Conservation (phyloP, 2,797 vertebrate genomes). For the Danio choprae region DNA sequence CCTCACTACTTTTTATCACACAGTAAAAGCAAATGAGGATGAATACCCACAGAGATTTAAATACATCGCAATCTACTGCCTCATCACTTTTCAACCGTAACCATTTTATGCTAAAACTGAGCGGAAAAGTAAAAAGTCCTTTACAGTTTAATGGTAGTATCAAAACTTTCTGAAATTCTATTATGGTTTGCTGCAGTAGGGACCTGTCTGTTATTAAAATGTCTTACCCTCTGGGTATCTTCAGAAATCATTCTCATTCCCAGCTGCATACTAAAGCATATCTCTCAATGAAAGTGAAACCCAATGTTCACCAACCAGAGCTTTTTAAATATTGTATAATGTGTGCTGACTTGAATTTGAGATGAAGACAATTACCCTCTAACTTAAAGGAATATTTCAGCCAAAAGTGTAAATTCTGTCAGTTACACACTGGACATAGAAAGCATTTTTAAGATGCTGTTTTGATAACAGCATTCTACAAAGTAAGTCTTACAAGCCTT, state of each 20-base stretch:
- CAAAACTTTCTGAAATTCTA: constrained; percentile 21
- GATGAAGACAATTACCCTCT: neutral
- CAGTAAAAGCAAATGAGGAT: neutral
- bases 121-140: neutral
- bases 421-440: neutral
- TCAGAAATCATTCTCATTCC: constrained; percentile 4
- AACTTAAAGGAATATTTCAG: neutral
- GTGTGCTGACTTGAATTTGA: neutral
- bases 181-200: constrained; percentile 10
- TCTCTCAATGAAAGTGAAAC: neutral
- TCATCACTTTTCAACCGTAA: neutral
- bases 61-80: neutral
- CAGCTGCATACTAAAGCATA: constrained; percentile 24
- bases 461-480: neutral
- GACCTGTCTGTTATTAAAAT: constrained; percentile 17
- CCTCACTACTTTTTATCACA: neutral
- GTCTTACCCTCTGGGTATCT: constrained; percentile 22
- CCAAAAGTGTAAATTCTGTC: neutral
- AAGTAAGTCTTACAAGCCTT: no score
- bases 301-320: neutral
- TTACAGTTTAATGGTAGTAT: constrained; percentile 31
- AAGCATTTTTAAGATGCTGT: neutral
- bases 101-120: constrained; percentile 9
- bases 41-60: neutral
- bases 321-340: neutral